Conservation (phyloP, 64 coral and sea anemone genomes). For the Dendronephthya gigantea region DNA sequence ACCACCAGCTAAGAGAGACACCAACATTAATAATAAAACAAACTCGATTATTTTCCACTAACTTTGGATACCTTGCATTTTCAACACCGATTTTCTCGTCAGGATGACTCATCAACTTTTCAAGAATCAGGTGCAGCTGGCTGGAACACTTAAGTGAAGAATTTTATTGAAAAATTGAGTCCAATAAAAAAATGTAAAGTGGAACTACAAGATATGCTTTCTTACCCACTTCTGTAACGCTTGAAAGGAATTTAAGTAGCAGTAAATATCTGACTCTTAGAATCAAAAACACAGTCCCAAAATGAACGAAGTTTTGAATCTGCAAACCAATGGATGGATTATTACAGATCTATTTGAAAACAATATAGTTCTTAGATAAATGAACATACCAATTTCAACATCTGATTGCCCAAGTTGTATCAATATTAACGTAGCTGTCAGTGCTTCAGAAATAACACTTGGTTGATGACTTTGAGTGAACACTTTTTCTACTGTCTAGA, state of each 20-base stretch:
- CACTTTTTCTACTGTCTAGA: neutral
- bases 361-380: neutral
- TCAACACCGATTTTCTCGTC: slow-evolving; percentile 15
- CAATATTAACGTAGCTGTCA: neutral
- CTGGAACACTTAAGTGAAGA: slow-evolving; percentile 19
- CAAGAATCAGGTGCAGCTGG: slow-evolving; percentile 27
- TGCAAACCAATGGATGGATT: neutral
- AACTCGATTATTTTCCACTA: neutral
- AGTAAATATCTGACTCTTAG: slow-evolving; percentile 82
- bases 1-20: slow-evolving; percentile 64
- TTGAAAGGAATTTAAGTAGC: slow-evolving; percentile 60
- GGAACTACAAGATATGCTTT: neutral
- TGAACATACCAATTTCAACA: neutral
- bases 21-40: neutral
- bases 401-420: neutral
- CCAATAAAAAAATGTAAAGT: neutral
- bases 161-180: neutral
- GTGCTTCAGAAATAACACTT: neutral
- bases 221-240: slow-evolving; percentile 57
- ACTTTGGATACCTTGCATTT: slow-evolving; percentile 1
- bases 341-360: neutral
- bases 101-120: slow-evolving; percentile 26
- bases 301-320: slow-evolving; percentile 80
- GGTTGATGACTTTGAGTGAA: neutral
- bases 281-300: slow-evolving; percentile 65